Evolutionary conservation across 2,888 invertebrate genomes (phyloP).

Genomic region (Trissolcus brochymenae): DNA sequence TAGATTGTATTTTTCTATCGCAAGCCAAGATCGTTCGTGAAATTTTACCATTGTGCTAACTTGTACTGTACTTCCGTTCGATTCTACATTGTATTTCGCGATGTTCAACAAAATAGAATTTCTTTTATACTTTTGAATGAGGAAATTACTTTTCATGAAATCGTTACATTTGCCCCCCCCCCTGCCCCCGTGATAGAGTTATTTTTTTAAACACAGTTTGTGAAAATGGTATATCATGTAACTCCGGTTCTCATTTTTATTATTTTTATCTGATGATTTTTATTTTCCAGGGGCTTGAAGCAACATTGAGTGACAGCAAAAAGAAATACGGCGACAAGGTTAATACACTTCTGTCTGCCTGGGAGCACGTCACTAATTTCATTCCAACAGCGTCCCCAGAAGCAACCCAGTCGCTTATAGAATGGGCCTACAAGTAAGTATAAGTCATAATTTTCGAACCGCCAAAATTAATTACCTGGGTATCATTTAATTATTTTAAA

Average conservation of each 20-base stretch:
- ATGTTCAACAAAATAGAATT: conserved; percentile 1
- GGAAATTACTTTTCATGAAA: not conserved
- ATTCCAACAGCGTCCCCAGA: conserved; percentile 74
- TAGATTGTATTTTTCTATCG: too few species aligned
- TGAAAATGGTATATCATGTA: too few species aligned
- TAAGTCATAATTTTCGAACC: not conserved
- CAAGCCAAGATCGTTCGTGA: too few species aligned
- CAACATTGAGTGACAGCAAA: conserved; percentile 76
- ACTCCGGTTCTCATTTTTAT: too few species aligned
- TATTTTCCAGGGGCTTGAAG: conserved; percentile 75
- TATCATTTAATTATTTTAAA: conserved; percentile 1
- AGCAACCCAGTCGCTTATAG: conserved; percentile 74
- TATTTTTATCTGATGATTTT: conserved; percentile 2
- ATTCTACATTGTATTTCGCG: too few species aligned
- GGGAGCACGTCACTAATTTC: conserved; percentile 76
- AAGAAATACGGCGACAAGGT: conserved; percentile 77
- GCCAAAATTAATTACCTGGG: not conserved
- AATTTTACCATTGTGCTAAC: too few species aligned
- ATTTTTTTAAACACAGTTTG: not conserved
- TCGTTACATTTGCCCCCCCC: not conserved
- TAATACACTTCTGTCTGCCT: conserved; percentile 76
- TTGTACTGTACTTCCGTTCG: too few species aligned
- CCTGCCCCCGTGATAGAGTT: not conserved
- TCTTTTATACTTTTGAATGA: conserved; percentile 1
- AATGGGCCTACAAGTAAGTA: conserved; percentile 76